Evolutionary conservation across 2,797 vertebrate species (phyloP).

Genomic region (Micropoecilia bifurca): DNA sequence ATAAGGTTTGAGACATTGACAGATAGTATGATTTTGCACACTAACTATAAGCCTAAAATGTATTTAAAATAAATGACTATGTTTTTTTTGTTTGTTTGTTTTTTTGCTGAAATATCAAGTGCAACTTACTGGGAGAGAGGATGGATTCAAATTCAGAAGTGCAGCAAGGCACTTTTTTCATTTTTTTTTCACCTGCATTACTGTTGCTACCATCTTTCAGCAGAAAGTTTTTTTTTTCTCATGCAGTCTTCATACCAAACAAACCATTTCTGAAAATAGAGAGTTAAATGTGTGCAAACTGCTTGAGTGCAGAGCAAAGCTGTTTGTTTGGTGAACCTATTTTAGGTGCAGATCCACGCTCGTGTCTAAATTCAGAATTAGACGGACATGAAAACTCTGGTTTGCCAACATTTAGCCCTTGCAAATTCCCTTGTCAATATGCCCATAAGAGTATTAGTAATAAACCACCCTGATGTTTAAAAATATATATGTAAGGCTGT

Average conservation of each 20-base stretch:
- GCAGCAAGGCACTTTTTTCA: neutral
- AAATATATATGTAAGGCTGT: neutral
- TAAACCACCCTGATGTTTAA: neutral
- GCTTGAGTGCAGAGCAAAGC: neutral
- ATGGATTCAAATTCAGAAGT: neutral
- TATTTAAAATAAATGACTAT: neutral
- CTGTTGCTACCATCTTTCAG: neutral
- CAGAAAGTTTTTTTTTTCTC: neutral
- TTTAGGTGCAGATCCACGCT: neutral
- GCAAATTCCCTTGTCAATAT: neutral
- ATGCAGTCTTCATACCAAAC: neutral
- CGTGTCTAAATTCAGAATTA: neutral
- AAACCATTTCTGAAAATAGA: neutral
- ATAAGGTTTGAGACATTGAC: neutral
- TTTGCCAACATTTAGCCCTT: neutral
- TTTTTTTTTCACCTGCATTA: neutral
- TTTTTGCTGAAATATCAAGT: neutral
- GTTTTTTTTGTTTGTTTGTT: neutral
- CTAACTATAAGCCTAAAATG: neutral
- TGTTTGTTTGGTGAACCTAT: neutral
- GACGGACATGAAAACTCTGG: neutral
- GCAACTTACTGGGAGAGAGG: neutral
- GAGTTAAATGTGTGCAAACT: neutral
- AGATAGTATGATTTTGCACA: neutral
- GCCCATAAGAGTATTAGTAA: neutral